Percentiles rank a stretch among this genome's conserved stretches.
Conservation (phyloP, 2,797 vertebrate species). For the Trachops cirrhosus region DNA sequence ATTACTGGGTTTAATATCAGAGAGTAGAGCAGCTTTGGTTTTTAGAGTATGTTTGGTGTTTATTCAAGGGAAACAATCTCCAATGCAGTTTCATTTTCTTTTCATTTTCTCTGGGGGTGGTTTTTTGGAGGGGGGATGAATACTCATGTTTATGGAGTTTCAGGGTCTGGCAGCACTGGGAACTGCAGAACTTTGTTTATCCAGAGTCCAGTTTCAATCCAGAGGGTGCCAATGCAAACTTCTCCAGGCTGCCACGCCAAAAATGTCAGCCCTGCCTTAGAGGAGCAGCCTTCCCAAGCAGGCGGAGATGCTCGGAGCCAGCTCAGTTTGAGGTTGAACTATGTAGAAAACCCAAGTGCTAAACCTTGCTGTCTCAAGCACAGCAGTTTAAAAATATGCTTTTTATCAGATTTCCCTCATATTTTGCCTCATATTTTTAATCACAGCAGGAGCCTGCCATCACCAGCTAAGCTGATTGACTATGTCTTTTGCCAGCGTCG, state of each 20-base stretch:
- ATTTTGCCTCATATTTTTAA: slow-evolving; percentile 66
- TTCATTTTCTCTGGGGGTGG: slow-evolving; percentile 58
- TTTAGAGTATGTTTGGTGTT: slow-evolving; percentile 69
- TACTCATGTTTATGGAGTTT: slow-evolving; percentile 76
- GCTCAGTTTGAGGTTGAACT: slow-evolving; percentile 55
- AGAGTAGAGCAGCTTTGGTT: slow-evolving; percentile 69
- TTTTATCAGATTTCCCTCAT: slow-evolving; percentile 75
- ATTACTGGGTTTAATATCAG: slow-evolving; percentile 76
- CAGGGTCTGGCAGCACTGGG: slow-evolving; percentile 72
- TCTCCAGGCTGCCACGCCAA: slow-evolving; percentile 67
- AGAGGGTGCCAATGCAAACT: slow-evolving; percentile 78
- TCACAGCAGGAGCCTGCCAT: slow-evolving; percentile 61
- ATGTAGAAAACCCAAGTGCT: slow-evolving; percentile 31
- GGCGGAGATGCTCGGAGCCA: slow-evolving; percentile 32
- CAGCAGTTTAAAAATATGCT: slow-evolving; percentile 71
- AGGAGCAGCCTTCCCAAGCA: slow-evolving; percentile 42
- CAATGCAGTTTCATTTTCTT: slow-evolving; percentile 70
- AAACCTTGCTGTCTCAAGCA: slow-evolving; percentile 63
- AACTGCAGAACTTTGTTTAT: slow-evolving; percentile 77
- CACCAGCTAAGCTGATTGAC: slow-evolving; percentile 67
- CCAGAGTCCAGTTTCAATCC: slow-evolving; percentile 74
- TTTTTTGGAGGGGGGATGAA: slow-evolving; percentile 45
- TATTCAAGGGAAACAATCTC: slow-evolving; percentile 72
- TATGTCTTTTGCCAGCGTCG: slow-evolving; percentile 50
- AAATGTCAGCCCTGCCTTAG: slow-evolving; percentile 63